Evolutionary conservation across 2,888 invertebrate species (phyloP), one percentile per base, ranked within the genome.

Genomic region (Tricholauxania praeusta): DNA sequence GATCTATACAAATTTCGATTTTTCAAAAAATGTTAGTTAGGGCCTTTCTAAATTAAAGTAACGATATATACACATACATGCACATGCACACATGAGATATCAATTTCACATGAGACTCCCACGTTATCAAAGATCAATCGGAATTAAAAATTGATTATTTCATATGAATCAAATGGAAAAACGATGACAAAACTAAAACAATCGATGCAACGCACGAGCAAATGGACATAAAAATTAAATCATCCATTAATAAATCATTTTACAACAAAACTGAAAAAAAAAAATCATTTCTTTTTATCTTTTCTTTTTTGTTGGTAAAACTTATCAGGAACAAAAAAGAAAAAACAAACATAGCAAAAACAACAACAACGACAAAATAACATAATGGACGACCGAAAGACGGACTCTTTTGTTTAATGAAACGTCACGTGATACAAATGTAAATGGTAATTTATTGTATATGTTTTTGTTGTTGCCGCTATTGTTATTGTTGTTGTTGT

Each of bases 401-500:
- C 39, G 7, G 39, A 10, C 39, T 39, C 7, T 39, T 39, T 39
- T 39, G 39, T 39, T 39, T 39, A 39, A 39, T 39, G 55, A 22
- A 63, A 19, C 63, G 63, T 63, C 63, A 63, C 63, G 63, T 63
- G 63, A 63, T 63, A 19, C 63, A 32, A 39, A 63, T 63, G 63
- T 63, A 47, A 63, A 63, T 63, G 63, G 48, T 19, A n/a, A 47
- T 63, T 63, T 63, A 19, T 17, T 63, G 63, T 47, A 62, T 39
- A n/a, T 17, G 32, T 62, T 14, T 32, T 39, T 62, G 60, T 22
- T 14, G 28, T 32, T 28, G 14, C 15, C 8, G 14, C 39, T 39
- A 47, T 62, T 62, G 60, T 62, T 62, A 3, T 39, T 62, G 63
- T 47, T 39, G 62, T n/a, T n/a, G n/a, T n/a, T 39, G 60, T 62